Evolutionary conservation across 2,797 vertebrate species (phyloP).

Genomic region (Dromococcyx pavoninus): DNA sequence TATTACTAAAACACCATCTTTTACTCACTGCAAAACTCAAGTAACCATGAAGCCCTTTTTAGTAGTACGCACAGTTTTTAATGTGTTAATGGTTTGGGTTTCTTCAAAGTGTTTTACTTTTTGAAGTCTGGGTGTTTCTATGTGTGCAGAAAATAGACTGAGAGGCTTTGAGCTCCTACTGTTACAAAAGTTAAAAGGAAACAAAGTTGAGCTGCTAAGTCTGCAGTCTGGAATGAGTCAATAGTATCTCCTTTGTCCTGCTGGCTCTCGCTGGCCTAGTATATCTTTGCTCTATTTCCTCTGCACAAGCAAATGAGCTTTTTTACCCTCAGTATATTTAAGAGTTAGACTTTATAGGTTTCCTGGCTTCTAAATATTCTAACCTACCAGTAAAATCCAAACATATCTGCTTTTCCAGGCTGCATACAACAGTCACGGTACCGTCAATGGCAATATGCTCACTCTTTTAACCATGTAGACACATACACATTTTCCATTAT

Average conservation of each 20-base stretch:
- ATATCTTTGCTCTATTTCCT: conserved; percentile 65
- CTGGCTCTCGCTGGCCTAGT: conserved; percentile 3
- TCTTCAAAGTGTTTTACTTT: conserved; percentile 53
- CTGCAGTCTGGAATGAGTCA: conserved; percentile 70
- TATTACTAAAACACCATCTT: neutral
- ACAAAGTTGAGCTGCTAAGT: conserved; percentile 64
- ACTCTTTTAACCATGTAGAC: neutral
- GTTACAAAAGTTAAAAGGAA: conserved; percentile 73
- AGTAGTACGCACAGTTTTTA: neutral
- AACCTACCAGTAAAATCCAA: neutral
- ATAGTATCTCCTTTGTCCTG: conserved; percentile 74
- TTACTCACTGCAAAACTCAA: conserved; percentile 3
- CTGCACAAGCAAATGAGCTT: conserved; percentile 3
- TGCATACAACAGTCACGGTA: fast-evolving
- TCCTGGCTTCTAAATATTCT: neutral
- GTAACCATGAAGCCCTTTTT: neutral
- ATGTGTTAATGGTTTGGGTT: conserved; percentile 34
- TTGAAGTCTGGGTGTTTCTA: conserved; percentile 64
- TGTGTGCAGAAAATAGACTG: conserved; percentile 54
- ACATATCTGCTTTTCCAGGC: neutral
- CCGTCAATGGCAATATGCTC: fast-evolving
- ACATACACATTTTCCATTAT: conserved; percentile 19
- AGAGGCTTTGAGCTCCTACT: conserved; percentile 64
- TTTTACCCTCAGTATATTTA: neutral
- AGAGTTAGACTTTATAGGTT: neutral